These are phyloP conservation scores for Caenorhabditis sp. DNA, from an alignment of 2,888 invertebrate species.

Conservation along the genomic window DNA sequence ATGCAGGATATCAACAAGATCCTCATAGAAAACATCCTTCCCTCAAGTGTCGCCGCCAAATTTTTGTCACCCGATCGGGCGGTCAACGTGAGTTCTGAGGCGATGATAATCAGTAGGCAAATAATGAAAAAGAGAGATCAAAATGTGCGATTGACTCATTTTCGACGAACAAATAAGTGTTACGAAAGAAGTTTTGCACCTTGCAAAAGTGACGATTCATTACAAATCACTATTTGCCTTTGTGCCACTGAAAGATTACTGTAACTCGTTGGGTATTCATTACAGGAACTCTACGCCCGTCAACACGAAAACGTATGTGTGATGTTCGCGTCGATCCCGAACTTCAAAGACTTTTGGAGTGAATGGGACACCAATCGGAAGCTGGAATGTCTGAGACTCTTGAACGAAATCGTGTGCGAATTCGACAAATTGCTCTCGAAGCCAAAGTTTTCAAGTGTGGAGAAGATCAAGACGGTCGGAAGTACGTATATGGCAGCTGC, in stretches of 20 bases:
- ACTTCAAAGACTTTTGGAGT: conserved; percentile 83
- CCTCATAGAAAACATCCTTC: conserved; percentile 93
- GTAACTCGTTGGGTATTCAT: background rate
- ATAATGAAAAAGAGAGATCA: conserved; percentile 10
- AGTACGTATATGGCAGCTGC: conserved; percentile 98
- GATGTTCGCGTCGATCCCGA: conserved; percentile 98
- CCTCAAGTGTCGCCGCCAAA: conserved; percentile 94
- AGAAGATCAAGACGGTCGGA: conserved; percentile 98
- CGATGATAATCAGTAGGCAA: too few relatives aligned
- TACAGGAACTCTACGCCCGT: conserved; percentile 92
- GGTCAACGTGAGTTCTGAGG: conserved; percentile 83
- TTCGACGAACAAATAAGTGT: background rate
- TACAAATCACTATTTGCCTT: too few relatives aligned
- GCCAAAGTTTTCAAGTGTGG: conserved; percentile 94
- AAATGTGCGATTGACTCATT: too few relatives aligned
- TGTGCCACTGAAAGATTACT: too few relatives aligned
- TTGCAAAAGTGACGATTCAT: too few relatives aligned
- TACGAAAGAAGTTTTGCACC: too few relatives aligned
- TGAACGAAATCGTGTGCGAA: conserved; percentile 98
- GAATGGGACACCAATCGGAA: conserved; percentile 90
- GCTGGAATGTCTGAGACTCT: conserved; percentile 90
- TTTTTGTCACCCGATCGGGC: conserved; percentile 86
- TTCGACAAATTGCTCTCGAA: conserved; percentile 95
- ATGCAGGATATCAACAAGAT: conserved; percentile 85
- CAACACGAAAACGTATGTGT: conserved; percentile 93